These are phyloP conservation scores for Hemitrygon akajei DNA, from an alignment of 2,797 vertebrate species.

Conservation along the genomic window DNA sequence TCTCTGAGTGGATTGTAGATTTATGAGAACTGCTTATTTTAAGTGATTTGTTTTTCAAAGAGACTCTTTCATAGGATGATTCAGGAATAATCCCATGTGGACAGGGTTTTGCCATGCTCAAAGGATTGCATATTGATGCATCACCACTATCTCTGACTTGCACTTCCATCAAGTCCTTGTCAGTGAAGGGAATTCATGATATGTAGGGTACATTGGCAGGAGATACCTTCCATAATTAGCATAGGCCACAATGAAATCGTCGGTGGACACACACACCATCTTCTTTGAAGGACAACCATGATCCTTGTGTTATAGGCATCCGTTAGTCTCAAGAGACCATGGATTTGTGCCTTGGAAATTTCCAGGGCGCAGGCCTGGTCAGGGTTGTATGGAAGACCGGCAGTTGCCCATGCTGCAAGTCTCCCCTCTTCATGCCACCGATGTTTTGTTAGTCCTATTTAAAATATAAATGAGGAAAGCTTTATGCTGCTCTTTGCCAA, in stretches of 20 bases:
- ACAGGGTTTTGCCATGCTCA: background rate
- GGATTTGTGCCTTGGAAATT: too few relatives aligned
- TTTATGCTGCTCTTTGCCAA: background rate
- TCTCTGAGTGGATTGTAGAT: background rate
- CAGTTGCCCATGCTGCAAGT: too few relatives aligned
- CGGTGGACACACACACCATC: background rate
- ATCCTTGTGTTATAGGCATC: too few relatives aligned
- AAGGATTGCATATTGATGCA: background rate
- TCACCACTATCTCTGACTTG: background rate
- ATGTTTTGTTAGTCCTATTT: background rate
- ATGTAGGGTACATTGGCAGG: background rate
- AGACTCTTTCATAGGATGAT: background rate
- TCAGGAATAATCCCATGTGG: background rate
- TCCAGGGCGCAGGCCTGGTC: too few relatives aligned
- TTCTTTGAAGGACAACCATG: background rate
- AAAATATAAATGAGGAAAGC: background rate
- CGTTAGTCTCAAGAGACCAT: too few relatives aligned
- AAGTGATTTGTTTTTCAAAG: background rate
- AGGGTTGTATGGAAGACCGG: too few relatives aligned
- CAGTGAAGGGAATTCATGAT: background rate
- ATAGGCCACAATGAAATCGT: background rate
- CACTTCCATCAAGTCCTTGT: background rate
- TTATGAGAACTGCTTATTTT: constrained; percentile 3
- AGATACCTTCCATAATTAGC: background rate
- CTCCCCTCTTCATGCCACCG: too few relatives aligned